These are phyloP conservation scores for Gallirallus australis DNA, from an alignment of 2,797 vertebrate genomes.

Conservation along the genomic window DNA sequence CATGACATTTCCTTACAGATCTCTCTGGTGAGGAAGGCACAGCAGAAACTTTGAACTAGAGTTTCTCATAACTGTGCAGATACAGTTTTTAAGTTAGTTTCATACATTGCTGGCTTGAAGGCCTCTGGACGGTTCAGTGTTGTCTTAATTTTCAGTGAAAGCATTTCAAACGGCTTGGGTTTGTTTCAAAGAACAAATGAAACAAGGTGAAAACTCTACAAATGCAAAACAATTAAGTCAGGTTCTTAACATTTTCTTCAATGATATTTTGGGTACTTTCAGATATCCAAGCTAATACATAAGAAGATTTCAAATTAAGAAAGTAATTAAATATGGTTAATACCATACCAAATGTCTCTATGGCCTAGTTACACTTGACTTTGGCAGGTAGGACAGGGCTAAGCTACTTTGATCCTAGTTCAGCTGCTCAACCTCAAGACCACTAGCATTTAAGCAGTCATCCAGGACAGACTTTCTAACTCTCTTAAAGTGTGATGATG, in stretches of 20 bases:
- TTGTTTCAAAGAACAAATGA: neutral
- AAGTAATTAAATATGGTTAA: neutral
- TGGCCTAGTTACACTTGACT: neutral
- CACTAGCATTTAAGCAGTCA: neutral
- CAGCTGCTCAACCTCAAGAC: neutral
- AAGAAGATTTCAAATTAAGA: neutral
- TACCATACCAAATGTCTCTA: neutral
- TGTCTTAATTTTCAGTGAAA: neutral
- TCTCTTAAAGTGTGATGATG: neutral
- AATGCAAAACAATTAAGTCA: neutral
- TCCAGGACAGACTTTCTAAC: neutral
- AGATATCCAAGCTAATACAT: neutral
- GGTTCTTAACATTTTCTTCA: neutral
- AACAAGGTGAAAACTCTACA: neutral
- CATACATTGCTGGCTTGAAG: neutral
- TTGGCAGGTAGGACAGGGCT: rapidly evolving
- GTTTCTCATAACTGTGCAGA: neutral
- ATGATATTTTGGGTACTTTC: neutral
- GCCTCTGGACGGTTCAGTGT: neutral
- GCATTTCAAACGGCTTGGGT: neutral
- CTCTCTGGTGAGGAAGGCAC: neutral
- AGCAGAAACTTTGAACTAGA: neutral
- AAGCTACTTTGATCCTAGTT: neutral
- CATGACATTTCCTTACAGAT: neutral
- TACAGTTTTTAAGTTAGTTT: neutral